Evolutionary conservation across 2,113 vertebrate species (phyloP).

Genomic region (Syrmaticus mikado): DNA sequence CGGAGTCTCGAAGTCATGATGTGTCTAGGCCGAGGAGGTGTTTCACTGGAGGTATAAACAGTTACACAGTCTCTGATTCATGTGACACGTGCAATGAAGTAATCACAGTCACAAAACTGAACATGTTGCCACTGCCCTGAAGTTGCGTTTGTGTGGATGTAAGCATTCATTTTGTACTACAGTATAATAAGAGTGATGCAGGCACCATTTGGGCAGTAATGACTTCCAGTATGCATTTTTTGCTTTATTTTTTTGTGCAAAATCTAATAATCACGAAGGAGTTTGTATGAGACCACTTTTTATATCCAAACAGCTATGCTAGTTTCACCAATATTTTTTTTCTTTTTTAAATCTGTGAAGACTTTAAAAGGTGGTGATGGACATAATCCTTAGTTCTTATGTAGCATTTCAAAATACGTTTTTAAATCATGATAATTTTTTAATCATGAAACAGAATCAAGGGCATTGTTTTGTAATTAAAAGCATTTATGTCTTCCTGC

Average conservation of each 20-base stretch:
- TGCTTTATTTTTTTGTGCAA: neutral
- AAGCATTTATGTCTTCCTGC: constrained; percentile 14
- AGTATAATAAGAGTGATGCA: neutral
- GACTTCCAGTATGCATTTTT: constrained; percentile 18
- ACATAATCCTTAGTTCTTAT: constrained; percentile 42
- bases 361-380: neutral
- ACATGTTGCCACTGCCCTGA: constrained; percentile 33
- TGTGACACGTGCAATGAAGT: constrained; percentile 24
- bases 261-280: neutral
- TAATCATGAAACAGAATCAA: neutral
- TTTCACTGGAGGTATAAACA: neutral
- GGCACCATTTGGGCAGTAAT: neutral
- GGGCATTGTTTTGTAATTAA: constrained; percentile 16
- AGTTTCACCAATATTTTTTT: neutral
- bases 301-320: constrained; percentile 10
- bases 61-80: neutral
- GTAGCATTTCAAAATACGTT: constrained; percentile 64
- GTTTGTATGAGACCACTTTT: constrained; percentile 10
- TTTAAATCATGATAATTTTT: constrained; percentile 41
- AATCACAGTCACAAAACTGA: neutral
- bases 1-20: constrained; percentile 8
- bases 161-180: neutral
- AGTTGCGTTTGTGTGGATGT: constrained; percentile 21
- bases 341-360: constrained; percentile 1
- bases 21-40: constrained; percentile 44